Evolutionary conservation across 2,113 vertebrate species (phyloP).

Genomic region (Labrus mixtus): DNA sequence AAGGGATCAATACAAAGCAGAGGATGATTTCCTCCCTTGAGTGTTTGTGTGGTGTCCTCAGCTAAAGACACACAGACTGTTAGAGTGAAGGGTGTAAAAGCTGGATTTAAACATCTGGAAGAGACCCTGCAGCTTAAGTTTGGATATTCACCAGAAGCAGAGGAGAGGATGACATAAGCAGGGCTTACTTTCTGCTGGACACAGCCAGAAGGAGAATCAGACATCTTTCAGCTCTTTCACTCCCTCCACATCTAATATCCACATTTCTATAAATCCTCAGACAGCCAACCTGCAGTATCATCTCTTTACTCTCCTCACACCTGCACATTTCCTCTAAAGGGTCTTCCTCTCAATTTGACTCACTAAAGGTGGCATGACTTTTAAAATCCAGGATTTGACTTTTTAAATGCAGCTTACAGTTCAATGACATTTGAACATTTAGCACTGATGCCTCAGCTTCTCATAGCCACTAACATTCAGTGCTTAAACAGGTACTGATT

Average conservation of each 20-base stretch:
- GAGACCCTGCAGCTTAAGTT: constrained; percentile 18
- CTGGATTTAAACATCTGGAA: constrained; percentile 36
- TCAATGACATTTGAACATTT: too few relatives aligned
- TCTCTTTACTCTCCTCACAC: background rate
- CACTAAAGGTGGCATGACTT: too few relatives aligned
- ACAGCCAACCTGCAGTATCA: background rate
- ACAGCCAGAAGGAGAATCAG: constrained; percentile 5
- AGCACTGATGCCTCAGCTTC: too few relatives aligned
- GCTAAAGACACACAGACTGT: constrained; percentile 44
- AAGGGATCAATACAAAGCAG: constrained; percentile 9
- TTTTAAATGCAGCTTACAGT: too few relatives aligned
- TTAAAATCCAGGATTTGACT: too few relatives aligned
- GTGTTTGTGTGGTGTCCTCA: constrained; percentile 23
- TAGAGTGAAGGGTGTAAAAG: constrained; percentile 19
- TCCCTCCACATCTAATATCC: constrained; percentile 35
- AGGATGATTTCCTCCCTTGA: constrained; percentile 52
- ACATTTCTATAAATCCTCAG: constrained; percentile 19
- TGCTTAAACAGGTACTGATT: too few relatives aligned
- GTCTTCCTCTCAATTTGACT: too few relatives aligned
- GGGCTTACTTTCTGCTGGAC: constrained; percentile 38
- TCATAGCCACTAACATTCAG: too few relatives aligned
- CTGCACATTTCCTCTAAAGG: background rate
- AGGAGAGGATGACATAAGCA: constrained; percentile 17
- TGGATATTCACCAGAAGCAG: constrained; percentile 42
- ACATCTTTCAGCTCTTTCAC: too few relatives aligned